Evolutionary conservation across 2,113 vertebrate species (phyloP).

Genomic region (Macroglossus sobrinus): DNA sequence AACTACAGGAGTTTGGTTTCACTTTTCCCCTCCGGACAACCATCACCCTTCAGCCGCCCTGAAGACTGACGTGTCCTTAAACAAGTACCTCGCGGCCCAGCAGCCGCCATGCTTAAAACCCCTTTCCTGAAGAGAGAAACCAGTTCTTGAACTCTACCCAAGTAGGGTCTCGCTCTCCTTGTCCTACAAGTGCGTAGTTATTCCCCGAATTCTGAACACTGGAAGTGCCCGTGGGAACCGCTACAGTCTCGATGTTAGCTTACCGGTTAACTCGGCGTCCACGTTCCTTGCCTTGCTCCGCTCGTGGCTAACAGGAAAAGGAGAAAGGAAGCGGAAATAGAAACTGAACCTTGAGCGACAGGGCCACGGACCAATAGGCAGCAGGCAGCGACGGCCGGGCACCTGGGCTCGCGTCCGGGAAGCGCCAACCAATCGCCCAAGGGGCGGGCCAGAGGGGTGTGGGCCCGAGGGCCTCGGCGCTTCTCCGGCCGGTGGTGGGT

Average conservation of each 20-base stretch:
- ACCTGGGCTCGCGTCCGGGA: not conserved
- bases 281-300: accelerated
- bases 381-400: accelerated
- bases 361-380: not conserved
- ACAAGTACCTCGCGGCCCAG: not conserved
- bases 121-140: not conserved
- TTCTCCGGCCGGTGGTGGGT: not conserved
- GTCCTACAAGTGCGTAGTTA: too few species aligned
- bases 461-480: not conserved
- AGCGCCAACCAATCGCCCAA: slow-evolving; percentile 26
- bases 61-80: slow-evolving; percentile 63
- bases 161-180: not conserved
- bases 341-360: slow-evolving; percentile 19
- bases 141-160: not conserved
- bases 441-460: slow-evolving; percentile 55
- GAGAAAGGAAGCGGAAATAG: slow-evolving; percentile 3
- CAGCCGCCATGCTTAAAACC: not conserved
- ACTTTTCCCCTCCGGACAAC: not conserved
- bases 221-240: accelerated
- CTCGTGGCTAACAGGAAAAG: not conserved
- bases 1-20: not conserved
- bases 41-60: not conserved
- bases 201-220: accelerated
- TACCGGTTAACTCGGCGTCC: accelerated
- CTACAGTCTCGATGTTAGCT: accelerated